Evolutionary conservation across 2,797 vertebrate genomes (phyloP), one percentile per base, ranked within the genome.

Genomic region (Eidolon dupreanum): DNA sequence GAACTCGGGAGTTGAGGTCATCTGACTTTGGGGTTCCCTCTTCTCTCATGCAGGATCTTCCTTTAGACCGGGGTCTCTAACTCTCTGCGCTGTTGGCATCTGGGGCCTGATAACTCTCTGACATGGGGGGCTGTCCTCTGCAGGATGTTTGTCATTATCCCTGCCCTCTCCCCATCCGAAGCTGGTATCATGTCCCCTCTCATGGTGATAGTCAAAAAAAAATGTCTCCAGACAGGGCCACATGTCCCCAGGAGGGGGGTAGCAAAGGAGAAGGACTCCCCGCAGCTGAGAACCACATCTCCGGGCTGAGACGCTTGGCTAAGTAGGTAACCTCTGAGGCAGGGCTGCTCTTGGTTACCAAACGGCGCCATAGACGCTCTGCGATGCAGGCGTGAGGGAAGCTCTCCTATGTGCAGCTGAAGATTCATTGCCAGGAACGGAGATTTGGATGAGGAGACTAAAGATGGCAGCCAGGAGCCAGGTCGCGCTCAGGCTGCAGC

Each of bases 371-470:
- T 3, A n/a, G 68, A 13, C 2, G 5, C 24, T n/a, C 63, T 28
- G 15, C 28, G 20, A 38, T 7, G 33, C 15, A 41, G n/a, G 41
- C 0, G 0, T 5, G 26, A 66, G n/a, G 59, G 55, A 38, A 6
- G 3, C 41, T 3, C 15, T 8, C 17, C 10, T 22, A 2, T 1
- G 75, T 1, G 24, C 5, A 7, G 77, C 8, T 16, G 15, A n/a
- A 46, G 28, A 78, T 1, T 31, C 55, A 17, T 2, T 12, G 20
- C 71, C 33, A 51, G 71, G 61, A 61, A 28, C 0, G 3, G 33
- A 51, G 70, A 61, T 51, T 15, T 17, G 61, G 31, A 55, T 55
- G 41, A 61, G 41, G 41, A 28, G 41, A 41, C 49, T 41, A 53
- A 73, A 73, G 20, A 65, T 28, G 36, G 28, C 65, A 53, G 46